Base-by-base conservation (phyloP, 2,888 invertebrate species). In the Chesias legatella region DNA sequence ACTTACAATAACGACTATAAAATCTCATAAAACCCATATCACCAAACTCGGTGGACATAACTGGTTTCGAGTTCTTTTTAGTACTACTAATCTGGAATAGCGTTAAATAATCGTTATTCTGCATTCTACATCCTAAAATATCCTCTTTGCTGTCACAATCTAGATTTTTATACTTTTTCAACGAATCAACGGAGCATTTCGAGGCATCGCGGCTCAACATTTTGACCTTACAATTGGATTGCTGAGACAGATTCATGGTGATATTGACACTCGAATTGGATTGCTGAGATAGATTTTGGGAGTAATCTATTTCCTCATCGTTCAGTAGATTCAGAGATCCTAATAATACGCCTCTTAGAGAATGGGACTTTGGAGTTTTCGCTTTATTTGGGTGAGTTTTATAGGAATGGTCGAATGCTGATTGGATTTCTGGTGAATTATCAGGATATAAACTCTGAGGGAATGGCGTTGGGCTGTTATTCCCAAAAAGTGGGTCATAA, bases 1-100 rank as follows among this genome's bases (percentile, higher is more conserved):
- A 51, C 33, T 72, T 76, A 0, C 76, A 52, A 54, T 63, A 68
- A 20, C 81, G 75, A 0, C 65, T 53, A 53, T 79, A 84, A 36
- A 68, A 71, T 3, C 47, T 25, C 63, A 80, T 70, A 34, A 72
- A 75, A 0, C 84, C 85, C 36, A 82, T 73, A 63, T 85, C 84
- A 1, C 81, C 86, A 6, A 59, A 61, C 24, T 67, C 53, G 0
- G 59, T 61, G 1, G 66, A 63, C 83, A 82, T 83, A 0, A 65
- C 58, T 0, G 67, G 46, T 20, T 66, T 63, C 1, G 43, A 20
- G 1, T 6, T 38, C 9, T 28, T 43, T 17, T 43, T 43, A 17
- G 25, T 21, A 5, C 10, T 7, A 32, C 46, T 31, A 33, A 50
- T 40, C 20, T 56, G 50, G 43, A 83, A 82, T 7, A 81, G 38